Base-by-base conservation (phyloP, 2,113 vertebrate genomes). In the Tetraodon nigroviridis region DNA sequence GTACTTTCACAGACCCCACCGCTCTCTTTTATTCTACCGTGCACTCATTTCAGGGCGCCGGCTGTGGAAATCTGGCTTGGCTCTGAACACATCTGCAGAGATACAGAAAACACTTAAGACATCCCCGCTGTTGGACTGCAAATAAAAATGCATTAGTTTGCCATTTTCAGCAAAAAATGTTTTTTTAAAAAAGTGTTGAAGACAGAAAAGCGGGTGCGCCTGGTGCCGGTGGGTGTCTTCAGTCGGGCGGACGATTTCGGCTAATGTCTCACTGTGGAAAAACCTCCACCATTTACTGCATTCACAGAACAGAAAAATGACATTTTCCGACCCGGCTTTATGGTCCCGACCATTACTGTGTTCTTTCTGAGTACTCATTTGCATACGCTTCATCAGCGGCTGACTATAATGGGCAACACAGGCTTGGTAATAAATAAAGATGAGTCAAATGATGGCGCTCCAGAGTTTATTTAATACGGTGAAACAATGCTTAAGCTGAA, bases 401-500 rank as follows among this genome's bases (percentile, higher is more conserved):
- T 61, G 53, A 60, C 59, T 53, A 44, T 18, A 21, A 68, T 55
- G 48, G 44, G 67, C 61, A 53, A 51, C 18, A 49, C 32, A 15
- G 55, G 19, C 56, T 27, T 70, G 27, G 21, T 65, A 18, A 59
- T 61, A 62, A 64, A 66, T 49, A 47, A 20, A 59, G 27, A n/a
- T 20, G 13, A 54, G 54, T 58, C 46, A 53, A 65, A 64, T 58
- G 22, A 69, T 50, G 48, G 67, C 42, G 4, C 16, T 51, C 15
- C 17, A 27, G 22, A 7, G 45, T 24, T 32, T 55, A 48, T n/a
- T 19, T 62, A 55, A 61, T 67, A 27, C 22, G 49, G 49, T 24
- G 52, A 81, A 54, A 71, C 58, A 61, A 59, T 71, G 61, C 64
- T 37, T 71, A 41, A 64, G 63, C 61, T 66, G 58, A 66, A 69